Conservation (phyloP, 2,797 vertebrate species). For the Allobates femoralis region DNA sequence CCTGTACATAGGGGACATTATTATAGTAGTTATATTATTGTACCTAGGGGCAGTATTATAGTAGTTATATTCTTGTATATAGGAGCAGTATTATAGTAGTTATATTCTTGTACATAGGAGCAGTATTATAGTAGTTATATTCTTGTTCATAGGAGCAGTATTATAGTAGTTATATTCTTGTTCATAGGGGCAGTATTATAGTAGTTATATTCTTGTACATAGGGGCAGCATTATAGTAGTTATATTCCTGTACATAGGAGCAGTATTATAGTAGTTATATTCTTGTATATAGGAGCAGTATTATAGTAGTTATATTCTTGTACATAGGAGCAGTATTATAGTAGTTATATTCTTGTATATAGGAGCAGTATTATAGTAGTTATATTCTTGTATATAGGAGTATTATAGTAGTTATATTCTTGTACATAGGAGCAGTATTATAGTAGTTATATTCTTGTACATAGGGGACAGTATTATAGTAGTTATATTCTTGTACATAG, state of each 20-base stretch:
- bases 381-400: neutral
- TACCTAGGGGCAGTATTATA: neutral
- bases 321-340: no score
- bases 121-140: constrained; percentile 4
- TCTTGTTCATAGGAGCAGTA: neutral
- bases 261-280: neutral
- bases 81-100: neutral
- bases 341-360: no score
- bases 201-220: no score
- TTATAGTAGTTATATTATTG: constrained; percentile 7
- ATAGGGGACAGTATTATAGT: neutral
- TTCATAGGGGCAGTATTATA: neutral
- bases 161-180: constrained; percentile 7
- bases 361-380: neutral
- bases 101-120: neutral
- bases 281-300: no score
- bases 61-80: constrained; percentile 6
- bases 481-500: constrained; percentile 5
- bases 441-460: neutral
- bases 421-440: neutral
- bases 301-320: no score
- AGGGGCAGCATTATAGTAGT: no score
- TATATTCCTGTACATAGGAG: no score
- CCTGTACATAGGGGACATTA: neutral
- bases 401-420: constrained; percentile 12